Conservation (phyloP, 2,888 invertebrate species). For the Agrotis puta region DNA sequence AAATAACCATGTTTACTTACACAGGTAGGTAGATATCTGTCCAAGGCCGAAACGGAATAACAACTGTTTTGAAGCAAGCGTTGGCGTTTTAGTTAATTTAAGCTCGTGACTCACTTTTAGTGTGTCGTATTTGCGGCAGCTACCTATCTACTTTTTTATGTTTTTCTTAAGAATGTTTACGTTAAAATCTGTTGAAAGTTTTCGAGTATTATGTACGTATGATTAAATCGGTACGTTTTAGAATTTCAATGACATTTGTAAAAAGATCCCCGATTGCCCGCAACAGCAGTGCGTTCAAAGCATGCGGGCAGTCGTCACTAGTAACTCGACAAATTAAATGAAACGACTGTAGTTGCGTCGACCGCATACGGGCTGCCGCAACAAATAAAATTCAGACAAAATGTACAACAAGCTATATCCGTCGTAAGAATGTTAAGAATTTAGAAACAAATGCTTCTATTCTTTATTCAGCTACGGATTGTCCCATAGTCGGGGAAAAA, state of each 20-base stretch:
- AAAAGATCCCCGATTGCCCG: not conserved
- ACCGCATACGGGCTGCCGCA: not conserved
- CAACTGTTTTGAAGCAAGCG: conserved; percentile 40
- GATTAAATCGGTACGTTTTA: no score
- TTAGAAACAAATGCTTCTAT: no score
- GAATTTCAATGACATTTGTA: no score
- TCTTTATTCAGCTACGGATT: no score
- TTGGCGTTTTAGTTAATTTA: conserved; percentile 49
- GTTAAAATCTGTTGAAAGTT: conserved; percentile 2
- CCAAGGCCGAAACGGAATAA: conserved; percentile 48
- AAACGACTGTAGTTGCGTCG: not conserved
- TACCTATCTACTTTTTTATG: not conserved
- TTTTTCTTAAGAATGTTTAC: conserved; percentile 25
- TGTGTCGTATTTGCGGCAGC: conserved; percentile 37
- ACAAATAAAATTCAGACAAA: no score
- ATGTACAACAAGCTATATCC: no score
- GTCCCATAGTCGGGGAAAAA: no score
- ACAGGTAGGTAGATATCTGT: conserved; percentile 21
- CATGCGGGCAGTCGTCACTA: not conserved
- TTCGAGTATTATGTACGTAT: not conserved
- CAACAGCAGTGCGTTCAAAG: not conserved
- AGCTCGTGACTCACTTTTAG: conserved; percentile 36
- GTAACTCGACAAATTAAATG: no score
- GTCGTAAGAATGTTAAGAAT: no score
- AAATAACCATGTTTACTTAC: conserved; percentile 46